A percentile compares a stretch with the other conserved stretches of the same genome.
Conservation (phyloP, 1,140 invertebrate species). For the Trissolcus basalis region DNA sequence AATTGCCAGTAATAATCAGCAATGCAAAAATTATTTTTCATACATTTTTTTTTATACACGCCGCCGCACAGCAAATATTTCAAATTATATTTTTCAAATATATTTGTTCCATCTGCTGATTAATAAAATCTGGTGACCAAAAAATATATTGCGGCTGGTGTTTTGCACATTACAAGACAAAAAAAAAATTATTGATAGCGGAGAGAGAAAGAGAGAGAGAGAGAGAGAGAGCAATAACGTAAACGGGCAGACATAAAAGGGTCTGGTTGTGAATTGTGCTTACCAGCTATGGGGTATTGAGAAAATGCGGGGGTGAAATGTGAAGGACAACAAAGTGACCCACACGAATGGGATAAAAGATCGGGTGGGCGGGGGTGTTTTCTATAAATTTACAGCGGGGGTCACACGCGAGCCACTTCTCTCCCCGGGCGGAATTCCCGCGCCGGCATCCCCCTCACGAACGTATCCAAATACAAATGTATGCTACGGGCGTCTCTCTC, state of each 20-base stretch:
- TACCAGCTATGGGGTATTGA: constrained; percentile 56
- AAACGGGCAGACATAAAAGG: constrained; percentile 66
- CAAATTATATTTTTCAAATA: too few species aligned
- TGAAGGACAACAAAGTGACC: constrained; percentile 35
- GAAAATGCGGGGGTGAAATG: constrained; percentile 41
- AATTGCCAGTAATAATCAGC: constrained; percentile 71
- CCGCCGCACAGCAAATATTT: too few species aligned
- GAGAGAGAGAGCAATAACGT: constrained; percentile 61
- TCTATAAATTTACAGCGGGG: constrained; percentile 24
- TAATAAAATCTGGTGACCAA: too few species aligned
- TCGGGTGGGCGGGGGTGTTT: constrained; percentile 25
- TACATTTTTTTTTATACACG: too few species aligned
- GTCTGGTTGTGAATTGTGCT: constrained; percentile 53
- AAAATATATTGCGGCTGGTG: background rate
- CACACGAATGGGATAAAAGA: constrained; percentile 39
- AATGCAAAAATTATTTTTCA: constrained; percentile 3
- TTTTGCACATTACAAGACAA: background rate
- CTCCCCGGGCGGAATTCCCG: constrained; percentile 26
- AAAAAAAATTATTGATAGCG: constrained; percentile 45
- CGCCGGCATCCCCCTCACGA: constrained; percentile 36
- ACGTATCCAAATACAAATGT: constrained; percentile 54
- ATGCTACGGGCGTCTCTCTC: constrained; percentile 52
- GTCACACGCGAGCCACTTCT: constrained; percentile 56
- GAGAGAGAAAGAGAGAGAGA: too few species aligned
- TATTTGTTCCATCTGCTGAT: too few species aligned